Base-by-base conservation (phyloP, 1,140 invertebrate genomes). In the Drosophila takahashii region DNA sequence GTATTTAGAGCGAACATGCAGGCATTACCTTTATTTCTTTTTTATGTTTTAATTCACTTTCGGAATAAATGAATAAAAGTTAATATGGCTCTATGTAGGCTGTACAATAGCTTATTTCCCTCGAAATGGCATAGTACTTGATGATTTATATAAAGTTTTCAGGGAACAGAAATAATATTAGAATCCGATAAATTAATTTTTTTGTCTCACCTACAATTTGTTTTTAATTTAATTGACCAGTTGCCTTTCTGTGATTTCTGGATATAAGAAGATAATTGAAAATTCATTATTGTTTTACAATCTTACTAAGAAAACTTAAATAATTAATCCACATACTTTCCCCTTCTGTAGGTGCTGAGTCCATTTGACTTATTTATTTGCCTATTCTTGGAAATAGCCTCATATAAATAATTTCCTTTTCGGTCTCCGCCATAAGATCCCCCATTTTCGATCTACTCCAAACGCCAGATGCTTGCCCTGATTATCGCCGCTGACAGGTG, bases 401-500 rank as follows among this genome's bases (percentile, higher is more conserved):
- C 11, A 11, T 36, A 29, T 32, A 42, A 16, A 29, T 29, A 4
- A 11, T 15, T 50, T 50, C n/a, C 22, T 11, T 11, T 37, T 26
- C 15, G n/a, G 34, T 62, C 13, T 11, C 15, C 58, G 15, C 10
- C 8, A 27, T 32, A 62, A 16, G 10, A 32, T 39, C 36, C 29
- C 27, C n/a, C 22, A 22, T 47, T 15, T 18, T 13, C 13, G 26
- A 66, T 44, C 59, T 50, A 41, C 26, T 44, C 44, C 64, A 67
- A 67, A 70, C 18, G n/a, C 39, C 10, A 39, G 64, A 61, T 39
- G 27, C 15, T 51, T 58, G 48, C 34, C 59, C 39, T 51, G 72
- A 76, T 75, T 76, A 76, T 57, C 37, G 2, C 42, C 67, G 67
- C 48, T 83, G 79, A 83, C 79, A 83, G 79, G 79, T 84, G 75